Evolutionary conservation across 92 coral and sea anemone genomes (phyloP), one percentile per base, ranked within the genome.

Genomic region (Phenganax subtilis): DNA sequence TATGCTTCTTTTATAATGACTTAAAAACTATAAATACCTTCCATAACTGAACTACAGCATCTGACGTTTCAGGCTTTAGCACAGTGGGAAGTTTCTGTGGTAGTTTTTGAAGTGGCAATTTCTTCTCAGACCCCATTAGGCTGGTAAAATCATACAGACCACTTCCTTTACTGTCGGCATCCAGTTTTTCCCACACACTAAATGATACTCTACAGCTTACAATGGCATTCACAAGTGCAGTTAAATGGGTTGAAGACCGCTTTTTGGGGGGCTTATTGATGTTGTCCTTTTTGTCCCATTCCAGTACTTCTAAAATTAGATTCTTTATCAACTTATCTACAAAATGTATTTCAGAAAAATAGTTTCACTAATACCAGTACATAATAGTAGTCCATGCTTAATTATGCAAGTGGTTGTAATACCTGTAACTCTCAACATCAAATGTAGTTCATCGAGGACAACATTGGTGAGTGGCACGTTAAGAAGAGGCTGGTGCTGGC

Each of bases 91-190:
- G 82, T 61, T 83, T 83, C 12, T 15, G 9, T 14, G 86, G 86
- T 53, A 83, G 16, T 11, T 47, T n/a, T 15, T 65, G 14, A 8
- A 83, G 51, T 10, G 75, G 69, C 11, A 63, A 68, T 59, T 84
- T 84, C 69, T 83, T 83, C 25, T 73, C 81, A 15, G 86, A 52
- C 55, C 82, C 86, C 86, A 84, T 84, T 59, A 75, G 69, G 52
- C 86, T 84, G 28, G 86, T 84, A 57, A 84, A 84, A 31, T 84
- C 82, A 7, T 74, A 75, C 44, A 75, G 65, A n/a, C 86, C 86
- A 84, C 82, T 84, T 4, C 61, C 86, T 73, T 52, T 67, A 27
- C 83, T 83, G 56, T 84, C 75, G 14, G 68, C 87, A 84, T 84
- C 83, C 75, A n/a, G 51, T 44, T 84, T 84, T 64, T 76, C 61